phyloP scores from a whole-genome alignment of 2,113 vertebrate species.

The Ifrita kowaldi region DNA sequence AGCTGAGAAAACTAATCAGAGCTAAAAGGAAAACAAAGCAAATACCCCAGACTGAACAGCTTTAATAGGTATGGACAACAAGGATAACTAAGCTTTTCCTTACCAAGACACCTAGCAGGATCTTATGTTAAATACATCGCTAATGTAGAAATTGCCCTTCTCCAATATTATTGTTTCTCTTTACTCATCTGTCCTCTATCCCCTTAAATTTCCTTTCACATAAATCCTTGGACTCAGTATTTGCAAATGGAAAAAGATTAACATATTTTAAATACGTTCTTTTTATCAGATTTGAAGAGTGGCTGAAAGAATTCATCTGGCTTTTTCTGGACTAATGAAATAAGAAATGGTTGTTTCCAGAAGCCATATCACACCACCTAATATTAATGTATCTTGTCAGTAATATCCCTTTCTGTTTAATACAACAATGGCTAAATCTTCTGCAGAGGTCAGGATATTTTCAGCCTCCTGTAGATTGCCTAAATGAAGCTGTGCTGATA shows the following conservation, averaged over 20 bases:
- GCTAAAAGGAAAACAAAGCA: neutral
- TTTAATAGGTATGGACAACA: neutral
- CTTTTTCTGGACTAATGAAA: constrained; percentile 28
- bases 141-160: neutral
- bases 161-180: neutral
- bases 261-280: neutral
- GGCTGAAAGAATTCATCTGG: neutral
- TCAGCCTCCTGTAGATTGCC: neutral
- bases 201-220: neutral
- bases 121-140: neutral
- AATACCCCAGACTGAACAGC: neutral
- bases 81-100: neutral
- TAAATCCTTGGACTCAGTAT: neutral
- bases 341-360: constrained; percentile 26
- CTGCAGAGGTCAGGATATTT: constrained; percentile 16
- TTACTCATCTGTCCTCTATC: neutral
- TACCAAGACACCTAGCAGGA: neutral
- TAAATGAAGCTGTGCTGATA: neutral
- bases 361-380: neutral
- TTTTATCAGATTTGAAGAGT: neutral
- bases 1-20: neutral
- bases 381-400: constrained; percentile 32
- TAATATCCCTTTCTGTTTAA: neutral
- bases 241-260: neutral
- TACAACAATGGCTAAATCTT: neutral